These are phyloP conservation scores for Capreolus pygargus DNA, from an alignment of 2,113 vertebrate species.

Conservation along the genomic window DNA sequence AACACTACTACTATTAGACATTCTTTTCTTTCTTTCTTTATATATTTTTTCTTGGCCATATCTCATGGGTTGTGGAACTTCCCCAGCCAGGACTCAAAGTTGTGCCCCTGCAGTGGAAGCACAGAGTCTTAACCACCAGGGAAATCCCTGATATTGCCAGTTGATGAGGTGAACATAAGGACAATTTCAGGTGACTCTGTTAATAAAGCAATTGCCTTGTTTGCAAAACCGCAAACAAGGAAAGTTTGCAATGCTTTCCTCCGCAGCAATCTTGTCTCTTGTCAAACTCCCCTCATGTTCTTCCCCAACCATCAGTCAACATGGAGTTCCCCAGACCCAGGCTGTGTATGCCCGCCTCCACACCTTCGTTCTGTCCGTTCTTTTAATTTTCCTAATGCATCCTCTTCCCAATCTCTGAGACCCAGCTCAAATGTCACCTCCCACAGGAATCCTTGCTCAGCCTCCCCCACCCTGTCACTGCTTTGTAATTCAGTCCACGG, in stretches of 20 bases:
- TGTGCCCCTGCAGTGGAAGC: background rate
- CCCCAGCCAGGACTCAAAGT: background rate
- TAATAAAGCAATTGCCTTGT: background rate
- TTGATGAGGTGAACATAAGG: background rate
- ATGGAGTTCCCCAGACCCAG: background rate
- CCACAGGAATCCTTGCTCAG: background rate
- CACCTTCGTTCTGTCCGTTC: rapidly evolving
- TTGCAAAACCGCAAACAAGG: too few relatives aligned
- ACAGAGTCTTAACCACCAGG: background rate
- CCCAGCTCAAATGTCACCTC: background rate
- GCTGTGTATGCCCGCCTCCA: rapidly evolving
- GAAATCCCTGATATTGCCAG: background rate
- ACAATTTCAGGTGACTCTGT: background rate
- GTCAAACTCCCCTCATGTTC: too few relatives aligned
- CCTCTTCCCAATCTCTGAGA: background rate
- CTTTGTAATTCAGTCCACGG: background rate
- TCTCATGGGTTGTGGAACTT: background rate
- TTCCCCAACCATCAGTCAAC: background rate
- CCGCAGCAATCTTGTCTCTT: background rate
- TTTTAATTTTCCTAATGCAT: background rate
- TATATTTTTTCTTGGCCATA: background rate
- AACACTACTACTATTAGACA: background rate
- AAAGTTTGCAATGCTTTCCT: rapidly evolving
- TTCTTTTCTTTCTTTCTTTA: background rate
- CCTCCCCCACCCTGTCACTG: background rate